Conservation (phyloP, 53 echinoderm and acorn worm species). For the Patiria pectinifera region DNA sequence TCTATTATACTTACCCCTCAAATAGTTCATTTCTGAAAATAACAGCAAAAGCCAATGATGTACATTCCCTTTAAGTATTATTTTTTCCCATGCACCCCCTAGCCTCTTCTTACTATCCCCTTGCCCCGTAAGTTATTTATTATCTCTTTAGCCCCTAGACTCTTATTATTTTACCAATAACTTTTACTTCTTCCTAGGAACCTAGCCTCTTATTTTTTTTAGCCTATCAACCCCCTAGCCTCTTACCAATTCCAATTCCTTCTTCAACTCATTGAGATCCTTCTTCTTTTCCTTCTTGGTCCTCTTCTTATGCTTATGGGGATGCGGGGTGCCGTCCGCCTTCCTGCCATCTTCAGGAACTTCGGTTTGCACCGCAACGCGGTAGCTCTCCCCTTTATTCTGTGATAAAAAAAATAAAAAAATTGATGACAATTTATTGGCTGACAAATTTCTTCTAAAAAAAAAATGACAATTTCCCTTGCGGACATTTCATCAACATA, state of each 20-base stretch:
- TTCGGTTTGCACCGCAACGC: constrained; percentile 91
- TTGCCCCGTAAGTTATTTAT: no score
- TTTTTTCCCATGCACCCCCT: neutral
- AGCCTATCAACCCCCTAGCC: neutral
- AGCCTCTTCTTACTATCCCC: neutral
- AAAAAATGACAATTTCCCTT: neutral
- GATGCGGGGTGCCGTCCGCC: constrained; percentile 61
- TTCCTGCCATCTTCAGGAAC: constrained; percentile 81
- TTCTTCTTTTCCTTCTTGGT: constrained; percentile 72
- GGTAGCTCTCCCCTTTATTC: constrained; percentile 87
- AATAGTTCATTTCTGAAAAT: no score
- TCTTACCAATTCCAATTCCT: constrained; percentile 92
- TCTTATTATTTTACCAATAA: constrained; percentile 59
- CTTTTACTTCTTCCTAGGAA: no score
- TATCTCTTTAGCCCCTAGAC: no score
- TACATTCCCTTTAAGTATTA: no score
- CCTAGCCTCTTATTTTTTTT: no score
- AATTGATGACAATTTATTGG: neutral
- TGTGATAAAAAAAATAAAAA: constrained; percentile 13
- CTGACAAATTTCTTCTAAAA: neutral
- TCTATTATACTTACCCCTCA: no score
- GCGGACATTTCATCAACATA: no score
- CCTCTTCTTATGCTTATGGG: constrained; percentile 55
- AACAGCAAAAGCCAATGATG: no score
- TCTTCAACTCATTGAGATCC: constrained; percentile 89